Base-by-base conservation (phyloP, 1,140 invertebrate species). In the Zaprionus vittiger region DNA sequence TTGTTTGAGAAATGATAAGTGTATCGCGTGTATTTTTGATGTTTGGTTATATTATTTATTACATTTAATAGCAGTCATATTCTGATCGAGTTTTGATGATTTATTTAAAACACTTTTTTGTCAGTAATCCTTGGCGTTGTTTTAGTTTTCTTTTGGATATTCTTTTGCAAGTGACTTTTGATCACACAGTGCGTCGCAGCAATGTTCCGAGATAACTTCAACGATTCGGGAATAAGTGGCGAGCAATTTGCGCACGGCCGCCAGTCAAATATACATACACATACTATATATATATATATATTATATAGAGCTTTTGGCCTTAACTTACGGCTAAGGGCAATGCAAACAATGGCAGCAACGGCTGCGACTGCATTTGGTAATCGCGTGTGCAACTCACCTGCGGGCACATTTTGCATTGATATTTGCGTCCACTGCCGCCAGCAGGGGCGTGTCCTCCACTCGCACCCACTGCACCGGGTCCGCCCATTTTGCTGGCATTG, bases 351-450 rank as follows among this genome's bases (percentile, higher is more conserved):
- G 63, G 52, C 24, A 34, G 9, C 14, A 14, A 7, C n/a, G 20
- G 9, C 38, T 34, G 17, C 38, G 5, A 56, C 24, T 52, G 20
- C 22, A 64, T 79, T 47, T 59, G 63, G 61, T 68, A 77, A 68
- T 73, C 49, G 68, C 52, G 17, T 24, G 41, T 69, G 26, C 49
- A 38, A 91, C 91, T 95, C 93, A 99, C 98, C 97, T 99, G 97
- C 77, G 98, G 98, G 94, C 98, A 99, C 98, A 99, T 99, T 94
- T 99, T 99, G 95, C 98, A 99, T 93, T 98, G 97, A 94, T 99
- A 99, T 93, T 98, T 98, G 93, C 96, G 93, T 82, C 95, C 93
- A 80, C 94, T 93, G 56, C 87, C 89, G 28, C 78, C 78, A 49
- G 82, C 64, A 2, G 76, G 47, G 26, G 95, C 95, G 80, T 95